Evolutionary conservation across 2,797 vertebrate species (phyloP), one percentile per base, ranked within the genome.

Genomic region (Oryzias dopingdopingensis): DNA sequence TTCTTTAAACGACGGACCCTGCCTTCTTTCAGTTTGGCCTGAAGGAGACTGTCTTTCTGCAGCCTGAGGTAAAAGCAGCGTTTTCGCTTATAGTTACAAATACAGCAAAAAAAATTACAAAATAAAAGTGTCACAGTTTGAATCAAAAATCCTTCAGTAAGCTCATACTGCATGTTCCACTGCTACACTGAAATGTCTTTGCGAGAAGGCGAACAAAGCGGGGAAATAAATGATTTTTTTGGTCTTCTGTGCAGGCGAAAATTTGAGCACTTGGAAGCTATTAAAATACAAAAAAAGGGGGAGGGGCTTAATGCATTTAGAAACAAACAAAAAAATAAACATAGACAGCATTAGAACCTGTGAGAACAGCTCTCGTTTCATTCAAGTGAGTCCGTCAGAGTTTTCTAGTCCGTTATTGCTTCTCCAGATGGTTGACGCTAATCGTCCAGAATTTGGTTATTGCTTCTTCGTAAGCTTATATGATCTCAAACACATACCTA

Each of bases 391-490:
- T 77, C 65, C 54, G 43, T 80, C 62, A 50, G 65, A 71, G 53
- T 67, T 56, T 57, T 56, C 76, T 57, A 71, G 76, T 84, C 74
- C 75, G 48, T 91, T 91, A 91, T 91, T 92, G 91, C 91, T 89
- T 87, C 74, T 86, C 81, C 82, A 76, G 73, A 48, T 64, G 61
- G 58, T 44, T 53, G 64, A 66, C 44, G 50, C 42, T 7, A 48
- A 75, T 65, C 65, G 57, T 76, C 77, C 77, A 90, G 76, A 85
- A 87, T 90, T 88, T 89, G 77, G 79, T 91, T 93, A 93, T 92
- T 93, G 91, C 91, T 91, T 86, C 58, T 76, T 85, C 71, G 72
- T 81, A 81, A 90, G 84, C 88, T 88, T 86, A 85, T 85, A 59
- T 71, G 57, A 76, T 82, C 74, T 73, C 63, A 68, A 67, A 77